Base-by-base conservation (phyloP, 2,888 invertebrate genomes). In the Tetanocera ferruginea region DNA sequence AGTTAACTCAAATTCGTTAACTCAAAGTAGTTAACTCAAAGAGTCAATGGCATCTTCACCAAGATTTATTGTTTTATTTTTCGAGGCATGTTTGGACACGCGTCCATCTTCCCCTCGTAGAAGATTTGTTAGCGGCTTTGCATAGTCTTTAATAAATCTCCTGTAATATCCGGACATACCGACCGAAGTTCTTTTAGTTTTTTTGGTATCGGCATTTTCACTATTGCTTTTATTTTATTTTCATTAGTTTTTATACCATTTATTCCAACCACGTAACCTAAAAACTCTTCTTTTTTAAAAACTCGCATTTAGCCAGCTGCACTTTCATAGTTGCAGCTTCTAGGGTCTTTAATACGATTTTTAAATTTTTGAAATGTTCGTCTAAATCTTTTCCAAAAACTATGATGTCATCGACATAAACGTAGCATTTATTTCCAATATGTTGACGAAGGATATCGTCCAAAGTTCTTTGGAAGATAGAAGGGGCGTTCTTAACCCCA, bases 381-480 rank as follows among this genome's bases (percentile, higher is more conserved):
- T 55, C 17, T 71, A 28, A 17, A 34, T 23, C 23, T 8, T 71
- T 57, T 3, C 71, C 23, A 17, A 55, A 71, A 11, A 57, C 55
- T 6, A 76, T 72, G 23, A 78, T 75, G 11, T 78, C 74, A 17
- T 77, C 60, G 8, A 78, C 60, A 51, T 78, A 74, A 14, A 75
- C 74, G 17, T 70, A 74, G n/a, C 78, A 78, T 14, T 5, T 60
- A 8, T 28, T 34, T 8, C 78, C 62, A 28, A 78, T 78, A 49
- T 70, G 70, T 1, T 73, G 70, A 23, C 75, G 37, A 17, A 78
- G 43, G 19, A 78, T 71, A 28, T 78, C 75, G 19, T 78, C 75
- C 5, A 75, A 43, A 1, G 78, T 64, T 11, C 78, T 43, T 28
- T 78, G 71, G 37, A 78, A 78, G 3, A 78, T 71, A 2, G 75